phyloP scores from a whole-genome alignment of 2,113 vertebrate species.

The Morphnarchus princeps region DNA sequence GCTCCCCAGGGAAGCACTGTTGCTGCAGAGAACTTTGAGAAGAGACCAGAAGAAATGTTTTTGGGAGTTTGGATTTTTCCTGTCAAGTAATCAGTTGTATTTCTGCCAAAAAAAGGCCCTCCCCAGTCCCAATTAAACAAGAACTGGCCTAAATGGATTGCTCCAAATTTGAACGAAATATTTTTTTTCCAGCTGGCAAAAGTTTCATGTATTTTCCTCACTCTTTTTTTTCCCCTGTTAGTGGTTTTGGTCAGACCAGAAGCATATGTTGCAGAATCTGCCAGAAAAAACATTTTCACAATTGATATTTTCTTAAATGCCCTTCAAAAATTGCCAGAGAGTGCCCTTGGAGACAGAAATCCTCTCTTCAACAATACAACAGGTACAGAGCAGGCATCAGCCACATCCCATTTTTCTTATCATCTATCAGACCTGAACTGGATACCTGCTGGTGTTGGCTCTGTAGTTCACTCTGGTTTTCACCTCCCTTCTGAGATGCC shows the following conservation, averaged over 20 bases:
- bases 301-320: neutral
- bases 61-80: neutral
- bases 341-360: neutral
- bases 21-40: neutral
- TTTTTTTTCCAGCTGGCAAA: neutral
- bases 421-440: neutral
- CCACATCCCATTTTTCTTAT: neutral
- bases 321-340: neutral
- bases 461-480: neutral
- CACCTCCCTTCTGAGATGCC: neutral
- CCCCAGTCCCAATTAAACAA: neutral
- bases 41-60: neutral
- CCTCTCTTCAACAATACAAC: neutral
- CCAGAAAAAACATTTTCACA: constrained; percentile 1
- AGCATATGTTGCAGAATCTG: neutral
- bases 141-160: neutral
- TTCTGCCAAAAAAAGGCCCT: neutral
- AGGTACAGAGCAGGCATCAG: neutral
- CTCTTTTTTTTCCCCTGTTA: neutral
- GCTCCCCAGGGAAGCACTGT: neutral
- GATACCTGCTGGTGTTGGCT: neutral
- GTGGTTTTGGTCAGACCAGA: constrained; percentile 14
- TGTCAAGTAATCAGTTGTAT: neutral
- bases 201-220: neutral
- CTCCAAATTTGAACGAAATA: neutral